Conservation (phyloP, 2,888 invertebrate genomes). For the Archaeoteleia sp. region DNA sequence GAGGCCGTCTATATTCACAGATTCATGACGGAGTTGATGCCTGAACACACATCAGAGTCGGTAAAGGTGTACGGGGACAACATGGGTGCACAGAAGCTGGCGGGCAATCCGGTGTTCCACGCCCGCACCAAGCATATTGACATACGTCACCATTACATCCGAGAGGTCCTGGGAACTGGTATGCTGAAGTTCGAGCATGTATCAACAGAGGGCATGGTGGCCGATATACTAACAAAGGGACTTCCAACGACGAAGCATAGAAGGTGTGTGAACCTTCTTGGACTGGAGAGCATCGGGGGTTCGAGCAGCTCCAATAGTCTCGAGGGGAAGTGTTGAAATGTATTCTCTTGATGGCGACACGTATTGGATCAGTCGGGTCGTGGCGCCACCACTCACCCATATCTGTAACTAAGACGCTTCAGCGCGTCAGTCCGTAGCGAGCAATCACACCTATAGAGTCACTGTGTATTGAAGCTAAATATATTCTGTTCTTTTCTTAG, state of each 20-base stretch:
- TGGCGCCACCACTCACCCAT: too few species aligned
- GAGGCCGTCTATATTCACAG: constrained; percentile 12
- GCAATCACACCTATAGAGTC: too few species aligned
- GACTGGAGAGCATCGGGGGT: neutral
- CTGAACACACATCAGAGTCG: too few species aligned
- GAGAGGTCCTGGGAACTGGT: neutral
- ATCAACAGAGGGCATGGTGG: neutral
- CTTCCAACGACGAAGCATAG: neutral
- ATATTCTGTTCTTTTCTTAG: too few species aligned
- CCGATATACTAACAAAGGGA: neutral
- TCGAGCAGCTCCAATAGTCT: neutral
- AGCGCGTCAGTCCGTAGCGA: too few species aligned
- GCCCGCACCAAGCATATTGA: constrained; percentile 9
- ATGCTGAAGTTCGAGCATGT: neutral
- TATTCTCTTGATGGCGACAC: too few species aligned
- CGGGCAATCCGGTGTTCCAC: constrained; percentile 7
- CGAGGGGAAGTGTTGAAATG: neutral
- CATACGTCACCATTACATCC: constrained; percentile 10
- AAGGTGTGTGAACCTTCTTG: neutral
- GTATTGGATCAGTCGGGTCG: too few species aligned
- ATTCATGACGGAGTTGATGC: constrained; percentile 10
- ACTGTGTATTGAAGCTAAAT: too few species aligned
- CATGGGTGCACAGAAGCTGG: constrained; percentile 1
- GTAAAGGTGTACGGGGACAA: constrained; percentile 1
- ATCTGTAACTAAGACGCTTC: too few species aligned